These are phyloP conservation scores for Aleadryas rufinucha DNA, from an alignment of 2,113 vertebrate genomes.

Conservation along the genomic window DNA sequence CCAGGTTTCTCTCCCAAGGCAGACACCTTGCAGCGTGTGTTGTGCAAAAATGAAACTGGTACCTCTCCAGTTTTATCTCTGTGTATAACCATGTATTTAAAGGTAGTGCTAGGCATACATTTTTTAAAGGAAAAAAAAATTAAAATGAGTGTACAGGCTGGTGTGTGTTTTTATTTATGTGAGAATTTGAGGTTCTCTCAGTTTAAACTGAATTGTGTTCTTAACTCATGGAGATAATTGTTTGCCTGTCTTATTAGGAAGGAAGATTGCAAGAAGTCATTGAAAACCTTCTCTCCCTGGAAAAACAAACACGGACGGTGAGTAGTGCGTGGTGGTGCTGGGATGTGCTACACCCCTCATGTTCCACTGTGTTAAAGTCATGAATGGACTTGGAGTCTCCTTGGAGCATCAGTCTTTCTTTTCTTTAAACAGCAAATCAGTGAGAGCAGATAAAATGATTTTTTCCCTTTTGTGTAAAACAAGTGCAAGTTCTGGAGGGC, in stretches of 20 bases:
- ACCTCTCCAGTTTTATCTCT: neutral
- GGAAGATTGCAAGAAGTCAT: constrained; percentile 95
- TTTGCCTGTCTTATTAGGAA: constrained; percentile 76
- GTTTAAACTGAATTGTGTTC: neutral
- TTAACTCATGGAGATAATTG: neutral
- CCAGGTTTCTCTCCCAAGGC: neutral
- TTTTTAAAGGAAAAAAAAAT: neutral
- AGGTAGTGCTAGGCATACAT: neutral
- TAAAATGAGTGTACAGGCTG: neutral
- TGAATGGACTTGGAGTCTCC: no score
- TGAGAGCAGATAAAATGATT: no score
- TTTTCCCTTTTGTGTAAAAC: neutral
- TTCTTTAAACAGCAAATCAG: neutral
- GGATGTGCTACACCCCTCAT: fast-evolving
- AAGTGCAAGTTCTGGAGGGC: neutral
- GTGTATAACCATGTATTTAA: neutral
- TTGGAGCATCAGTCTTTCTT: neutral
- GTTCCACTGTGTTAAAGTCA: fast-evolving
- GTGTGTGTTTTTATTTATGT: neutral
- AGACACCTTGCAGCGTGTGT: neutral
- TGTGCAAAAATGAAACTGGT: neutral
- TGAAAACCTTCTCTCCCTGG: constrained; percentile 92
- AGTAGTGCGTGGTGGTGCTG: neutral
- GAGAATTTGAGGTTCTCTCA: neutral
- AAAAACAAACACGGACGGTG: constrained; percentile 97